Evolutionary conservation across 2,113 vertebrate species (phyloP).

Genomic region (Pseudolaguvia tuberculata): DNA sequence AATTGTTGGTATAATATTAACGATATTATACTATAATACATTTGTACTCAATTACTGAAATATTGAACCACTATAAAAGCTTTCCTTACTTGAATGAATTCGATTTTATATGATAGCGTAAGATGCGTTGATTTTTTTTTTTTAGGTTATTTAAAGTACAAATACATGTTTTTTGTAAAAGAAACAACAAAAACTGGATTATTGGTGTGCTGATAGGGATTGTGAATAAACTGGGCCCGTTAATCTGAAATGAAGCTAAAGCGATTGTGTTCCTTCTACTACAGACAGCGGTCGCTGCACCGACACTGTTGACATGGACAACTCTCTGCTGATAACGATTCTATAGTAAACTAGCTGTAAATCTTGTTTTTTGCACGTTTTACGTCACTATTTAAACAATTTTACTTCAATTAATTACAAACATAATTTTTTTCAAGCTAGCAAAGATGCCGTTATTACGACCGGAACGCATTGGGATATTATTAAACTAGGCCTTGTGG

Average conservation of each 20-base stretch:
- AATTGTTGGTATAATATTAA: not conserved
- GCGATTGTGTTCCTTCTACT: conserved; percentile 59
- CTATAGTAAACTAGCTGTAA: conserved; percentile 52
- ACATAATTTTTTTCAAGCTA: conserved; percentile 23
- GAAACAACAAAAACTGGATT: not conserved
- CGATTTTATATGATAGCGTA: not conserved
- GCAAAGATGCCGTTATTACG: conserved; percentile 53
- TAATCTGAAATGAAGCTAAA: conserved; percentile 27
- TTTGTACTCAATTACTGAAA: not conserved
- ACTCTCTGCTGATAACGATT: conserved; percentile 51
- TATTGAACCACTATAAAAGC: not conserved
- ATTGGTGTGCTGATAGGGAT: not conserved
- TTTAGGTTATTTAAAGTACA: not conserved
- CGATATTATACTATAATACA: no score
- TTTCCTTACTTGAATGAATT: not conserved
- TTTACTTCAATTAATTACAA: conserved; percentile 9
- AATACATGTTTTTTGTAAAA: not conserved
- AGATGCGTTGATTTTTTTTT: not conserved
- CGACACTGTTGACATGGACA: conserved; percentile 67
- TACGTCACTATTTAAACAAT: conserved; percentile 15
- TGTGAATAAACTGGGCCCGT: conserved; percentile 3
- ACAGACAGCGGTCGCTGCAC: conserved; percentile 62
- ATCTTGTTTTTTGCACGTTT: conserved; percentile 45
- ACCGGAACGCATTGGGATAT: conserved; percentile 52
- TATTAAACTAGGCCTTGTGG: conserved; percentile 64